phyloP scores from a whole-genome alignment of 35 echinoderm and acorn worm genomes.

The Ophioderma brevispina region DNA sequence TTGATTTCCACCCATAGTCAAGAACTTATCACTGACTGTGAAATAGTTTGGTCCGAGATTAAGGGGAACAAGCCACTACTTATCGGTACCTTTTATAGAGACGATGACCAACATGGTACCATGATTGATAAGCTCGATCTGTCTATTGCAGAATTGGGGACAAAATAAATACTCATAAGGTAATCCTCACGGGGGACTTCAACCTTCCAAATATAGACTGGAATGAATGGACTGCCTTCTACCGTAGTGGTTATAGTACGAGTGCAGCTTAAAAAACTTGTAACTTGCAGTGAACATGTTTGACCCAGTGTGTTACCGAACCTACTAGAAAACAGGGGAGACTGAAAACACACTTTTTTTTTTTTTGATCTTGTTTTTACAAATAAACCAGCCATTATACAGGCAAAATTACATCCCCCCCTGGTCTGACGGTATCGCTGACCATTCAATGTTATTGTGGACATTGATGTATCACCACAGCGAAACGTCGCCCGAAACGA shows the following conservation, averaged over 20 bases:
- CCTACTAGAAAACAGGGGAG: not conserved
- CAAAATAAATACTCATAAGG: not conserved
- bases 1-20: not conserved
- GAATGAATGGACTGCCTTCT: not conserved
- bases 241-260: not conserved
- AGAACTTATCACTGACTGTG: not conserved
- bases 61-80: constrained; percentile 11
- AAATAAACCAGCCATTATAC: not conserved
- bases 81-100: constrained; percentile 16
- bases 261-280: not conserved
- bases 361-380: not conserved
- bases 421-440: too few relatives aligned
- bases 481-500: too few relatives aligned
- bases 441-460: too few relatives aligned
- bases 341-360: not conserved
- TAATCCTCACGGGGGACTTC: not conserved
- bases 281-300: not conserved
- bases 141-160: not conserved
- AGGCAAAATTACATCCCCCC: too few relatives aligned
- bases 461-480: too few relatives aligned
- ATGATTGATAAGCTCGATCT: not conserved
- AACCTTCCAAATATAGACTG: not conserved
- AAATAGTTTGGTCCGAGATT: constrained; percentile 21
- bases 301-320: not conserved
- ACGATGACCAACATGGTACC: not conserved